These are phyloP conservation scores for Eristalis intricaria DNA, from an alignment of 2,888 invertebrate genomes.

Conservation along the genomic window DNA sequence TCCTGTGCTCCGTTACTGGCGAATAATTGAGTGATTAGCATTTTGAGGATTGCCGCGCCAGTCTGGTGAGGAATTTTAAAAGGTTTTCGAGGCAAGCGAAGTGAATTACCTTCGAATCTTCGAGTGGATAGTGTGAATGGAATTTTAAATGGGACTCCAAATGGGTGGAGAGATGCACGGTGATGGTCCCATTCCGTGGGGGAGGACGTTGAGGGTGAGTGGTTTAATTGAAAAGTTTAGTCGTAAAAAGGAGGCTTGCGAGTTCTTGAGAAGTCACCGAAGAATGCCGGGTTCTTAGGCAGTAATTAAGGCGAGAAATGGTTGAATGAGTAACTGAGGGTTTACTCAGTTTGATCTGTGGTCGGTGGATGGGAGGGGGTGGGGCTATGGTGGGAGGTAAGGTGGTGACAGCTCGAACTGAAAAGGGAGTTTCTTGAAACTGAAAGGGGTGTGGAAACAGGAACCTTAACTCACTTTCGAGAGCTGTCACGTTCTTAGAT, in stretches of 20 bases:
- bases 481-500: no score
- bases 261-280: neutral
- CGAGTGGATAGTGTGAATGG: conserved; percentile 52
- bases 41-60: conserved; percentile 63
- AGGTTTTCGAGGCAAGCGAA: conserved; percentile 47
- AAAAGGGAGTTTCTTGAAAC: no score
- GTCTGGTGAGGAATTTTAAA: conserved; percentile 54
- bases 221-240: conserved; percentile 46
- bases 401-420: neutral
- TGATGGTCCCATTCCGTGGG: neutral
- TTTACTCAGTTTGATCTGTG: neutral
- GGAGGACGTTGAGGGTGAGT: neutral
- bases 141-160: conserved; percentile 39
- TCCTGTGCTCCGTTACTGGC: conserved; percentile 47
- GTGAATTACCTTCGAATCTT: conserved; percentile 46
- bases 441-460: neutral
- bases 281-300: neutral
- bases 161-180: neutral
- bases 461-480: neutral
- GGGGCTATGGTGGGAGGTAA: neutral
- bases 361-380: neutral
- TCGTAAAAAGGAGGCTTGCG: neutral
- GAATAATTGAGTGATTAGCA: conserved; percentile 72
- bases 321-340: neutral
- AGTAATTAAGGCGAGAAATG: neutral